These are phyloP conservation scores for Sebastolobus altivelis DNA, from an alignment of 2,797 vertebrate species.

Conservation along the genomic window DNA sequence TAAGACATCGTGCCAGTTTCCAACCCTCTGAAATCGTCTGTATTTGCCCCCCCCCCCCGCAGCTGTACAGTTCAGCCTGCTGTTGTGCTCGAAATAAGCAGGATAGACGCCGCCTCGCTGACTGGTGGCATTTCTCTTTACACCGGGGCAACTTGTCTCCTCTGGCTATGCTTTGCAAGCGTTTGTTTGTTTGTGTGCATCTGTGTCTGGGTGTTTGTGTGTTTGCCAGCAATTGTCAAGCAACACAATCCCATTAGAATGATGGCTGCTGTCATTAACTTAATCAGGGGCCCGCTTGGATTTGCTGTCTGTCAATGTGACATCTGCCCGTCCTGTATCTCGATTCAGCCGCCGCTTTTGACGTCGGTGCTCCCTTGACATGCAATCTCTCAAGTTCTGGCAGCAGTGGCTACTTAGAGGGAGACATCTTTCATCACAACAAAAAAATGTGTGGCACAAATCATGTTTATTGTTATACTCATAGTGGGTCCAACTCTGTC, in stretches of 20 bases:
- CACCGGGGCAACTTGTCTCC: slow-evolving; percentile 38
- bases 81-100: slow-evolving; percentile 29
- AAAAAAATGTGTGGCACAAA: neutral
- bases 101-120: slow-evolving; percentile 17
- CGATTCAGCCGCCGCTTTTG: slow-evolving; percentile 29
- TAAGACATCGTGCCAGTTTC: slow-evolving; percentile 8
- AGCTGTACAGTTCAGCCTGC: slow-evolving; percentile 26
- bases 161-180: slow-evolving; percentile 30
- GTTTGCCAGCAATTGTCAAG: slow-evolving; percentile 35
- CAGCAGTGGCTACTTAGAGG: slow-evolving; percentile 31
- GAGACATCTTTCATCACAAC: slow-evolving; percentile 17
- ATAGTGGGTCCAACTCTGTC: neutral
- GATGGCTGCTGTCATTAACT: slow-evolving; percentile 73
- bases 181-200: slow-evolving; percentile 19
- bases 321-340: slow-evolving; percentile 53
- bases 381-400: slow-evolving; percentile 38
- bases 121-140: slow-evolving; percentile 49
- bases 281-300: slow-evolving; percentile 58
- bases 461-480: neutral
- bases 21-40: neutral
- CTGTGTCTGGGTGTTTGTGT: neutral
- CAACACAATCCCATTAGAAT: slow-evolving; percentile 53
- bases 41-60: neutral
- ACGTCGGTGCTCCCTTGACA: slow-evolving; percentile 27
- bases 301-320: slow-evolving; percentile 58